Percentiles rank a stretch among this genome's conserved stretches.
Conservation (phyloP, 2,113 vertebrate species). For the Mellivora capensis region DNA sequence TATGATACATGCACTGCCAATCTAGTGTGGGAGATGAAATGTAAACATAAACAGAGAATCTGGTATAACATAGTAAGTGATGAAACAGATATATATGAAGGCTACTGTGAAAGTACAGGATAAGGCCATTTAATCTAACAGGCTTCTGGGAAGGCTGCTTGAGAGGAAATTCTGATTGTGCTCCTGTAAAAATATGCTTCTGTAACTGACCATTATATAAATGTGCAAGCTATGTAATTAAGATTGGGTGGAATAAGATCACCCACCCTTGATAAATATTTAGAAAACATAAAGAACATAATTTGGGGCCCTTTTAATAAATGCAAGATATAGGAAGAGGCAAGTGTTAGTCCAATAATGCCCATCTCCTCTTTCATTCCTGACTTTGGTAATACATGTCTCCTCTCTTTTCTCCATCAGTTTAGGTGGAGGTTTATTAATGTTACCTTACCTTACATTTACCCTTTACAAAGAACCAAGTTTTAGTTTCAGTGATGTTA, state of each 20-base stretch:
- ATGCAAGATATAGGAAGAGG: not conserved
- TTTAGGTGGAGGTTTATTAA: not conserved
- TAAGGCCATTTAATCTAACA: not conserved
- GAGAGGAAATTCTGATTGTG: not conserved
- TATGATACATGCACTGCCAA: not conserved
- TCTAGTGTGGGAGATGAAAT: not conserved
- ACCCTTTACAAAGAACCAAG: not conserved
- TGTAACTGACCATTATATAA: not conserved
- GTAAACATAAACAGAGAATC: not conserved
- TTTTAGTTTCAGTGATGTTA: not conserved
- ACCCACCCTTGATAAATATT: not conserved
- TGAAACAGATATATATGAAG: not conserved
- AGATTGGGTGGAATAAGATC: not conserved
- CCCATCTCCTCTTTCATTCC: not conserved
- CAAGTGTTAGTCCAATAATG: not conserved
- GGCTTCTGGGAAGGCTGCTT: not conserved
- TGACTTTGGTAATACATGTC: not conserved
- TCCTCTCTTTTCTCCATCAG: not conserved
- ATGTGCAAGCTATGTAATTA: not conserved
- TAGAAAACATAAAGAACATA: not conserved
- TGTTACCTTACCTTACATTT: too few species aligned
- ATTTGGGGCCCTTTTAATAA: not conserved
- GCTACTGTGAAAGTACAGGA: not conserved
- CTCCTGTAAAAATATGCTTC: not conserved
- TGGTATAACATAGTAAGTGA: not conserved